A percentile compares a stretch with the other conserved stretches of the same genome.
Evolutionary conservation across 2,888 invertebrate genomes (phyloP).

Genomic region (Pseudanteris insignis): DNA sequence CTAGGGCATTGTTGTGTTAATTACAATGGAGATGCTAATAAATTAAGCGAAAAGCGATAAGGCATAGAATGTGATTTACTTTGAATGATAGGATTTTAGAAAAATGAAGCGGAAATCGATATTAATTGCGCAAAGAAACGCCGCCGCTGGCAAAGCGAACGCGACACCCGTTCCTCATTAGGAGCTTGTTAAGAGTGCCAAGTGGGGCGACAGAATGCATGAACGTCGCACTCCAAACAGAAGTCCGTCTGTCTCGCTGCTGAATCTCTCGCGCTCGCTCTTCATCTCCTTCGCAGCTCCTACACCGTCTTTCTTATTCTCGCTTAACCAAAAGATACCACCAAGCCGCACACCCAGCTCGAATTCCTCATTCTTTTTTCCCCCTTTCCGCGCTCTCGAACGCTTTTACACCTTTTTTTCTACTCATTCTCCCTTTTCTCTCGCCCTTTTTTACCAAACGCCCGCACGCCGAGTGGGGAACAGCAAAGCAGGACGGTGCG

Average conservation of each 20-base stretch:
- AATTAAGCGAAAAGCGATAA: neutral
- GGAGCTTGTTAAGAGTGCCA: conserved; percentile 59
- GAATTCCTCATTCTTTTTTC: conserved; percentile 28
- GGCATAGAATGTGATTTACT: conserved; percentile 12
- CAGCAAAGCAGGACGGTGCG: conserved; percentile 37
- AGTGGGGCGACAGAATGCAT: conserved; percentile 56
- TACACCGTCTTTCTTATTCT: neutral
- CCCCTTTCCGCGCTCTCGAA: conserved; percentile 10
- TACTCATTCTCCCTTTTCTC: conserved; percentile 1
- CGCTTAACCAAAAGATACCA: conserved; percentile 26
- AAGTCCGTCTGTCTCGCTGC: conserved; percentile 45
- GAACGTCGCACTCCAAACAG: conserved; percentile 45
- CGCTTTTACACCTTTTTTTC: conserved; percentile 13
- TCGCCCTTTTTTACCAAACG: conserved; percentile 12
- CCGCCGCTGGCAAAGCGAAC: conserved; percentile 54
- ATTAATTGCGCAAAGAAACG: conserved; percentile 59
- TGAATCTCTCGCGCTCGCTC: conserved; percentile 26
- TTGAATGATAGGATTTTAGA: conserved; percentile 5
- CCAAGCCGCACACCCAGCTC: conserved; percentile 40
- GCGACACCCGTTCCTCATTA: conserved; percentile 64
- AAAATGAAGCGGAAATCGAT: conserved; percentile 57
- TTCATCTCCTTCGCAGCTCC: conserved; percentile 10
- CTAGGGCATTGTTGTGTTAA: no score
- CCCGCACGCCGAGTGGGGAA: conserved; percentile 36
- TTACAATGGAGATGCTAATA: no score